Evolutionary conservation across 2,888 invertebrate species (phyloP).

Genomic region (Cetonia aurata): DNA sequence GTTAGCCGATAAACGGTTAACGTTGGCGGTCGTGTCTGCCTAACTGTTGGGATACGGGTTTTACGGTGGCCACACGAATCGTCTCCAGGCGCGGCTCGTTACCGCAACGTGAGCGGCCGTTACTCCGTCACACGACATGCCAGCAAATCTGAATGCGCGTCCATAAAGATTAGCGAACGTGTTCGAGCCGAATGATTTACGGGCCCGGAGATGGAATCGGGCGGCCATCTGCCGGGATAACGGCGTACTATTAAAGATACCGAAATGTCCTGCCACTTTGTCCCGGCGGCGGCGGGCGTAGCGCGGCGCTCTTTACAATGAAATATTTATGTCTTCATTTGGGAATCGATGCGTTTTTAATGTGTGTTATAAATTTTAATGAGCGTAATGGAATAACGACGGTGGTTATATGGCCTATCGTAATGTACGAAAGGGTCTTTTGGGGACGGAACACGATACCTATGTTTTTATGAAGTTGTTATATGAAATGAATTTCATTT

Average conservation of each 20-base stretch:
- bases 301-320: neutral
- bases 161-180: constrained; percentile 29
- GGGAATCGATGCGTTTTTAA: constrained; percentile 18
- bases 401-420: neutral
- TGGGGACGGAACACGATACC: too few relatives aligned
- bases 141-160: constrained; percentile 28
- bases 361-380: constrained; percentile 13
- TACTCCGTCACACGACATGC: neutral
- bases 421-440: neutral
- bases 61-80: constrained; percentile 27
- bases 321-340: constrained; percentile 31
- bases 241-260: constrained; percentile 24
- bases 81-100: constrained; percentile 20
- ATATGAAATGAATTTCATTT: too few relatives aligned
- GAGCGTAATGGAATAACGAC: constrained; percentile 13
- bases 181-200: constrained; percentile 23
- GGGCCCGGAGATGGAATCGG: constrained; percentile 23
- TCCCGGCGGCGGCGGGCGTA: neutral
- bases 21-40: neutral
- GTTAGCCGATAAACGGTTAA: neutral
- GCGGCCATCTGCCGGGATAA: constrained; percentile 21
- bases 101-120: constrained; percentile 12
- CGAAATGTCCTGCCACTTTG: constrained; percentile 6
- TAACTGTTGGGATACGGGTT: constrained; percentile 8
- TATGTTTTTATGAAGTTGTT: too few relatives aligned